Evolutionary conservation across 2,113 vertebrate genomes (phyloP), one percentile per base, ranked within the genome.

Genomic region (Rostratula benghalensis): DNA sequence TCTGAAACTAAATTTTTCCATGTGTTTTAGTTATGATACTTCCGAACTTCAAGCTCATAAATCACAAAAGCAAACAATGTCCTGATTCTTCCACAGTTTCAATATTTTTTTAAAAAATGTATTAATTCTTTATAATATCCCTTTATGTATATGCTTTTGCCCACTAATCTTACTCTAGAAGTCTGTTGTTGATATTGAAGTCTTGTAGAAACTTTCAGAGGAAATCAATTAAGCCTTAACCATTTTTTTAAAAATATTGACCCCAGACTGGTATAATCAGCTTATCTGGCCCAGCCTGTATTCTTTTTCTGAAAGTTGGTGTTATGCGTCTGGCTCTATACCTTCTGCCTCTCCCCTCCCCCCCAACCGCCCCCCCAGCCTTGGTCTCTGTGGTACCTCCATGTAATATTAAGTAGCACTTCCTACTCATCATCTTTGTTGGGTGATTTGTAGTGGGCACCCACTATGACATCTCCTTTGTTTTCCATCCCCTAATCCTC

Each of bases 361-460:
- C n/a, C n/a, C n/a, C n/a, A n/a, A n/a, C n/a, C n/a, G n/a, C n/a
- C n/a, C n/a, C n/a, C 14, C 9, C 5, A 15, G 17, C 13, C 7
- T 11, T 11, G 39, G 7, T 3, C 54, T 54, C 30, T 67, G 20
- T 74, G 16, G 6, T 53, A 67, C 6, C 4, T 74, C 8, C 18
- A 14, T n/a, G 11, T 53, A 13, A 41, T 22, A 61, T 18, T 17
- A 48, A 64, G 25, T 45, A 51, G 18, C 25, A 45, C 22, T 31
- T 48, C 14, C 30, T 50, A n/a, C 5, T 31, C 23, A 41, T 22
- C 31, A 1, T 8, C 11, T 7, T 56, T 22, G 4, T 13, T 82
- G 31, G 5, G 3, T 0, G 4, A 53, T 11, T 1, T 0, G 7
- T 46, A 21, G 35, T 28, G 63, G 35, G 35, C 6, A 28, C 14